Evolutionary conservation across 2,113 vertebrate genomes (phyloP).

Genomic region (Brienomyrus longianalis): DNA sequence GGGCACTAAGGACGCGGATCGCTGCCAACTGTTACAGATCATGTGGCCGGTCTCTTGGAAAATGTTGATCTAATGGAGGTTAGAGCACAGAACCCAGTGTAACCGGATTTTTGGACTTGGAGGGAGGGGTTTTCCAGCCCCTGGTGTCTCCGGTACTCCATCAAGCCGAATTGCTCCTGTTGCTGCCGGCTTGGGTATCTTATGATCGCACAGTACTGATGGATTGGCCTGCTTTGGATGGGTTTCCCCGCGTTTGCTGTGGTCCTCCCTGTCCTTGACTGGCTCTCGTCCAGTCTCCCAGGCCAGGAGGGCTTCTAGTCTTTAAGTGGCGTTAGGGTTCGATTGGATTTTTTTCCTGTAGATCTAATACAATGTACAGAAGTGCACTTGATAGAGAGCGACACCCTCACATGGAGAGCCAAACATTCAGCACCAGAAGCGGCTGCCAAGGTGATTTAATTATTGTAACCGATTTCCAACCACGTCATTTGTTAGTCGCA

Average conservation of each 20-base stretch:
- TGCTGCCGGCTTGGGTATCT: neutral
- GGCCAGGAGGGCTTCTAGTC: neutral
- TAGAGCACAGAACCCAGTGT: neutral
- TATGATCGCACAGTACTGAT: neutral
- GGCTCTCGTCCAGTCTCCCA: neutral
- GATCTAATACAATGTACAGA: neutral
- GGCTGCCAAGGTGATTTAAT: neutral
- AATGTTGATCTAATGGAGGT: neutral
- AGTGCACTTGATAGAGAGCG: neutral
- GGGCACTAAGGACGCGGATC: neutral
- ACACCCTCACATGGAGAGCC: neutral
- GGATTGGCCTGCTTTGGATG: neutral
- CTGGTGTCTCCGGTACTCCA: neutral
- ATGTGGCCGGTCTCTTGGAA: neutral
- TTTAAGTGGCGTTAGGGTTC: neutral
- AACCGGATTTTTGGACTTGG: neutral
- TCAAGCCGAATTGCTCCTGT: neutral
- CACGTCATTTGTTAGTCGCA: neutral
- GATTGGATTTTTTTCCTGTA: neutral
- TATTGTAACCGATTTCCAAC: neutral
- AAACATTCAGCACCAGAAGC: neutral
- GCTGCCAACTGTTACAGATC: neutral
- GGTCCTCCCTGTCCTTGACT: neutral
- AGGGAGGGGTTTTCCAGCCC: neutral
- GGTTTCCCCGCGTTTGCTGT: neutral